phyloP scores from a whole-genome alignment of 2,113 vertebrate genomes.

The Carettochelys insculpta region DNA sequence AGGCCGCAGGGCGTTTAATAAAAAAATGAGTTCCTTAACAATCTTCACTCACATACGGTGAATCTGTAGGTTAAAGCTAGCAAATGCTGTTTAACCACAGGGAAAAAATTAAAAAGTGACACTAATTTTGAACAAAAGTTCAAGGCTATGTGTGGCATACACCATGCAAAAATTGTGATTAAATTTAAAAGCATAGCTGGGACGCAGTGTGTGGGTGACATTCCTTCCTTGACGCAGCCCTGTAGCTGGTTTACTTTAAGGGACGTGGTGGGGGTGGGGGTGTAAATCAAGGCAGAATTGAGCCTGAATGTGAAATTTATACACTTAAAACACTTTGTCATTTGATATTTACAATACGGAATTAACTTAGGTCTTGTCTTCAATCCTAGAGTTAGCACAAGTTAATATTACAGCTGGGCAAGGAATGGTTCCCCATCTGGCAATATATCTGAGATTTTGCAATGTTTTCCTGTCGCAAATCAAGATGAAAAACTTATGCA shows the following conservation, averaged over 20 bases:
- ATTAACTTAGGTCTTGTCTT: neutral
- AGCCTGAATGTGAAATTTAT: neutral
- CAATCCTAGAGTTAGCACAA: neutral
- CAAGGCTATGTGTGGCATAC: neutral
- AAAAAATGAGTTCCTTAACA: neutral
- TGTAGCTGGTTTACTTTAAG: neutral
- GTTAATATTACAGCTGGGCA: neutral
- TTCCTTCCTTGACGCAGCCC: rapidly evolving
- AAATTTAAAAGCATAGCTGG: neutral
- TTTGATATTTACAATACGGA: too few species aligned
- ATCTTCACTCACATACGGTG: neutral
- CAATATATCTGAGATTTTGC: too few species aligned
- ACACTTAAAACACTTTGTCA: neutral
- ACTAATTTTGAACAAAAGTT: neutral
- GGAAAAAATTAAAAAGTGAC: neutral
- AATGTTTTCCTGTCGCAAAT: too few species aligned
- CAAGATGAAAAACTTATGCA: too few species aligned
- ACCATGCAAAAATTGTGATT: neutral
- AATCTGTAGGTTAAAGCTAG: neutral
- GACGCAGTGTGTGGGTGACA: neutral
- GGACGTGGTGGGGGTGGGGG: neutral
- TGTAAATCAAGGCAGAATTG: neutral
- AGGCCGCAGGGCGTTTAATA: neutral
- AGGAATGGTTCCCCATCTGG: too few species aligned
- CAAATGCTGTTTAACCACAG: neutral